Conservation (phyloP, 2,888 invertebrate species). For the Macrophya alboannulata region DNA sequence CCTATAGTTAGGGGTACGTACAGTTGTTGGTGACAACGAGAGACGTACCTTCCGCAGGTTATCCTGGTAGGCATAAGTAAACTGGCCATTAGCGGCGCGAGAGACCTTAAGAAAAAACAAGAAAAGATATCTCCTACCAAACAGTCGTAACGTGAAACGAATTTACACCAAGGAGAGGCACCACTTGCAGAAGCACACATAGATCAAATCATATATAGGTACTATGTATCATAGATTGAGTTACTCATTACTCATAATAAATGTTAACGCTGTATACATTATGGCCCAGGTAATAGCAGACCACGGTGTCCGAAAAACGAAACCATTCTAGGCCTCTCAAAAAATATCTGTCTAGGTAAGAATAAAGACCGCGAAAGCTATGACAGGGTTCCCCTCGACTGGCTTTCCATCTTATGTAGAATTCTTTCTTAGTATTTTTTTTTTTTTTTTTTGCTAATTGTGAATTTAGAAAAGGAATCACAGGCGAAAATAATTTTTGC, state of each 20-base stretch:
- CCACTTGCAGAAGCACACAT: constrained; percentile 73
- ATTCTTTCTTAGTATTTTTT: neutral
- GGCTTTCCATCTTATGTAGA: neutral
- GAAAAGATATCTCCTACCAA: constrained; percentile 77
- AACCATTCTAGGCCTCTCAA: neutral
- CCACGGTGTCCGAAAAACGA: neutral
- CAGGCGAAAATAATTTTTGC: neutral
- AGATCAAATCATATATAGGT: constrained; percentile 58
- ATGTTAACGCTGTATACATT: neutral
- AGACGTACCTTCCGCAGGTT: constrained; percentile 81
- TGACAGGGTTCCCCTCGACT: neutral
- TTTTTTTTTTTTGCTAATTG: neutral
- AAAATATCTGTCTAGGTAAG: neutral
- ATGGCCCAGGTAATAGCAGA: constrained; percentile 18
- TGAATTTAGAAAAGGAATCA: neutral
- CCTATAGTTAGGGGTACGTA: constrained; percentile 56
- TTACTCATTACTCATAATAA: constrained; percentile 13
- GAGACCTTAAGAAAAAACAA: constrained; percentile 85
- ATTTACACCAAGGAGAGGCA: constrained; percentile 73
- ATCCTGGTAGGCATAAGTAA: constrained; percentile 87
- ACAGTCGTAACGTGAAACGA: constrained; percentile 65
- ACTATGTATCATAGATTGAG: constrained; percentile 16
- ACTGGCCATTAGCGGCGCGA: constrained; percentile 84
- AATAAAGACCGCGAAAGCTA: no score
- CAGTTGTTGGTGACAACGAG: constrained; percentile 67